A percentile compares a stretch with the other conserved stretches of the same genome.
phyloP scores from a whole-genome alignment of 2,888 invertebrate genomes.

The Mactromeris polynyma region DNA sequence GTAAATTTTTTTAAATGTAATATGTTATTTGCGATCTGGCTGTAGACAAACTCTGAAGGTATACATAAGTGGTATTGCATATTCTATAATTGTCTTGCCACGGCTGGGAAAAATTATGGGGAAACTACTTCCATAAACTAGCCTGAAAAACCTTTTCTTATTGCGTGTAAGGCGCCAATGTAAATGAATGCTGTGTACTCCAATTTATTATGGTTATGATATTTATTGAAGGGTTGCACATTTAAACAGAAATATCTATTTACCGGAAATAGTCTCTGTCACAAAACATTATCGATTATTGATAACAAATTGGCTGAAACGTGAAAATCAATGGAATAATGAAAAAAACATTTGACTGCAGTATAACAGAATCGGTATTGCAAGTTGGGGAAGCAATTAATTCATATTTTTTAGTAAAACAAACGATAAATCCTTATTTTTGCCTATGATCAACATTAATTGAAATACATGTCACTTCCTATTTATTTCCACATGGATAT shows the following conservation, averaged over 20 bases:
- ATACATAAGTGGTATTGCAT: too few relatives aligned
- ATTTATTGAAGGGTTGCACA: background rate
- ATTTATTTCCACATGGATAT: too few relatives aligned
- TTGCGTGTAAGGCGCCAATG: too few relatives aligned
- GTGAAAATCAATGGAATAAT: background rate
- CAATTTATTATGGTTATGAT: background rate
- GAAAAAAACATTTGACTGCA: background rate
- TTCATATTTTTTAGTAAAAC: background rate
- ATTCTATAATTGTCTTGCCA: too few relatives aligned
- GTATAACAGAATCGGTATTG: background rate
- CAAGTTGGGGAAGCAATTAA: background rate
- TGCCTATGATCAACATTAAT: background rate
- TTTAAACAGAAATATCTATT: background rate
- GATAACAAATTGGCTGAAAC: background rate
- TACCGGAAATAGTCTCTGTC: background rate
- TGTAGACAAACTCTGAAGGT: too few relatives aligned
- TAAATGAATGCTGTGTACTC: too few relatives aligned
- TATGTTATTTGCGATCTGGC: too few relatives aligned
- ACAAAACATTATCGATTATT: background rate
- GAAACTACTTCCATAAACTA: too few relatives aligned
- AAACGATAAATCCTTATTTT: background rate
- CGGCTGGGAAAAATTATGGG: too few relatives aligned
- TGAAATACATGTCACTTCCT: background rate
- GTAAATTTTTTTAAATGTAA: too few relatives aligned
- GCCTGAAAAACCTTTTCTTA: too few relatives aligned